Evolutionary conservation across 2,797 vertebrate species (phyloP).

Genomic region (Pantherophis alleghaniensis): DNA sequence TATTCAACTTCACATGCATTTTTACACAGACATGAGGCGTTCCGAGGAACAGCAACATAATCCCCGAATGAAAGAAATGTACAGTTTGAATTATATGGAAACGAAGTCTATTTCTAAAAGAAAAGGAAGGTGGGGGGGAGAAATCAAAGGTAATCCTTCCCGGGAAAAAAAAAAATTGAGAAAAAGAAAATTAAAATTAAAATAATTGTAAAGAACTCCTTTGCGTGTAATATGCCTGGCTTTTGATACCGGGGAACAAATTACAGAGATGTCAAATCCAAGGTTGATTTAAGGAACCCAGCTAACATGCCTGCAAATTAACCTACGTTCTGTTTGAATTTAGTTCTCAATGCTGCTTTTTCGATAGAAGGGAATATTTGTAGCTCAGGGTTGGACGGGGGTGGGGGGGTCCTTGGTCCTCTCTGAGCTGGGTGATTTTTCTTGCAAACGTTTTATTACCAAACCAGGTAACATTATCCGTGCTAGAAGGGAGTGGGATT

Average conservation of each 20-base stretch:
- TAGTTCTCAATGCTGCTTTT: neutral
- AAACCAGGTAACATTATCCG: too few relatives aligned
- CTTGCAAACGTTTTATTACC: too few relatives aligned
- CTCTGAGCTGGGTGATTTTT: too few relatives aligned
- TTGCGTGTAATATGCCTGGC: constrained; percentile 61
- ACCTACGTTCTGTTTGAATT: neutral
- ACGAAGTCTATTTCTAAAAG: constrained; percentile 60
- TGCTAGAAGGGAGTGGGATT: too few relatives aligned
- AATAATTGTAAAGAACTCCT: constrained; percentile 33
- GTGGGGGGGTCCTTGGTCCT: too few relatives aligned
- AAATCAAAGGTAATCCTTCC: constrained; percentile 59
- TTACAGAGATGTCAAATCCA: neutral
- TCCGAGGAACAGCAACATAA: constrained; percentile 61
- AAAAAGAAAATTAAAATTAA: neutral
- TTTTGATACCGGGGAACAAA: constrained; percentile 24
- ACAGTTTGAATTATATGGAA: constrained; percentile 51
- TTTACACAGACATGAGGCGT: constrained; percentile 64
- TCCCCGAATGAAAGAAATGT: constrained; percentile 62
- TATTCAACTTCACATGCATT: constrained; percentile 77
- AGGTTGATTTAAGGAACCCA: constrained; percentile 25
- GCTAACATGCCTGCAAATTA: constrained; percentile 29
- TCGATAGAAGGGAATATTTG: too few relatives aligned
- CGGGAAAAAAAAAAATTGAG: constrained; percentile 31
- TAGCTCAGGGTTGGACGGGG: too few relatives aligned
- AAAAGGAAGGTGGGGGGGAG: constrained; percentile 21